Conservation (phyloP, 2,888 invertebrate species). For the Caenorhabditis drosophilae region DNA sequence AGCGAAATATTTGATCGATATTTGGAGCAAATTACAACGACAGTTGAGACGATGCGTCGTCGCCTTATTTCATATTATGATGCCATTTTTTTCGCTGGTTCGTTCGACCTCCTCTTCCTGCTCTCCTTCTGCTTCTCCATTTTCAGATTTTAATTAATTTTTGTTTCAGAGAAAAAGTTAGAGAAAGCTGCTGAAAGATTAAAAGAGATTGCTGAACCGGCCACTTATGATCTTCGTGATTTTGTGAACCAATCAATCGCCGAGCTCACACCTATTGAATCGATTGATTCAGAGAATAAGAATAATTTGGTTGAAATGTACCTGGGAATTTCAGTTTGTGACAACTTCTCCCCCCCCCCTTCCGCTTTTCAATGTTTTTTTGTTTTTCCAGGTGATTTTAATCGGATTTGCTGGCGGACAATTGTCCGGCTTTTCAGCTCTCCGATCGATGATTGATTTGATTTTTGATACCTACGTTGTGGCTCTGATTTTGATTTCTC, state of each 20-base stretch:
- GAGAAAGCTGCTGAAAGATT: slow-evolving; percentile 33
- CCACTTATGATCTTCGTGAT: slow-evolving; percentile 44
- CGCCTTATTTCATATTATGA: slow-evolving; percentile 54
- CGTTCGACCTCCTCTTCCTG: no score
- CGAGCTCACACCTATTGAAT: slow-evolving; percentile 32
- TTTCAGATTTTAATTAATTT: neutral
- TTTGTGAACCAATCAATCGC: slow-evolving; percentile 34
- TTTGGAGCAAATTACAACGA: slow-evolving; percentile 61
- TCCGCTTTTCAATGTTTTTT: neutral
- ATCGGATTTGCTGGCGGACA: slow-evolving; percentile 50
- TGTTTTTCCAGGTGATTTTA: slow-evolving; percentile 36
- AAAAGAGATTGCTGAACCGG: slow-evolving; percentile 46
- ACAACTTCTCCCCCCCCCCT: neutral
- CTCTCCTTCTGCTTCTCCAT: no score
- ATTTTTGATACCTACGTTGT: slow-evolving; percentile 49
- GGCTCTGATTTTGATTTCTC: slow-evolving; percentile 25
- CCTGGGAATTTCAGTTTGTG: slow-evolving; percentile 41
- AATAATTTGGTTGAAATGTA: slow-evolving; percentile 58
- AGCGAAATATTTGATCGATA: slow-evolving; percentile 55
- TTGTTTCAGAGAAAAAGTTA: slow-evolving; percentile 10
- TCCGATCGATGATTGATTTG: slow-evolving; percentile 31
- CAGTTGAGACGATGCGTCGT: slow-evolving; percentile 63
- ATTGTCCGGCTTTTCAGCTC: slow-evolving; percentile 44
- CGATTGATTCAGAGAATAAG: slow-evolving; percentile 43
- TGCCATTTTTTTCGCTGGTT: slow-evolving; percentile 28